These are phyloP conservation scores for Leptosomus discolor DNA, from an alignment of 2,113 vertebrate genomes.

Conservation along the genomic window DNA sequence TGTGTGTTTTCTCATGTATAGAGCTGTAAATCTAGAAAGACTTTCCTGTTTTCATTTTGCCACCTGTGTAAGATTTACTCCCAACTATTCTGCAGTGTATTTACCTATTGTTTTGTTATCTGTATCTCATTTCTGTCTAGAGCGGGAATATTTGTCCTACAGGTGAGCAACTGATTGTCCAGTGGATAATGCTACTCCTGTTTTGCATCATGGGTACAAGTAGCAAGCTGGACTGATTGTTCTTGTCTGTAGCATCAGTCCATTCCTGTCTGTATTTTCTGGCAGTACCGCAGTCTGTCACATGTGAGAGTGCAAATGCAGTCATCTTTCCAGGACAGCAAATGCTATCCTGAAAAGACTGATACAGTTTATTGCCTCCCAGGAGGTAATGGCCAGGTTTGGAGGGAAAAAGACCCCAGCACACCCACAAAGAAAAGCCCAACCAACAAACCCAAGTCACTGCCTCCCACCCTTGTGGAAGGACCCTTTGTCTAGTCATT, in stretches of 20 bases:
- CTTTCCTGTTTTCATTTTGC: not conserved
- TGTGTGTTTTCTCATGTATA: not conserved
- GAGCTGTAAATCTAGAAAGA: not conserved
- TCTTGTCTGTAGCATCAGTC: not conserved
- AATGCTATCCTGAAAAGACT: not conserved
- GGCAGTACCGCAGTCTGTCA: not conserved
- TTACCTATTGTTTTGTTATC: not conserved
- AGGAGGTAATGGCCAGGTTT: not conserved
- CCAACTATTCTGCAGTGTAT: not conserved
- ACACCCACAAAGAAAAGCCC: not conserved
- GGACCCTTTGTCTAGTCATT: not conserved
- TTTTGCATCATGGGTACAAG: not conserved
- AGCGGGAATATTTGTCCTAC: not conserved
- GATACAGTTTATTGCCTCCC: not conserved
- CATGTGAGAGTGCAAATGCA: not conserved
- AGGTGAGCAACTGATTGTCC: not conserved
- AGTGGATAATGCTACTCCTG: not conserved
- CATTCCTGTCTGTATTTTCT: not conserved
- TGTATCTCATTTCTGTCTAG: not conserved
- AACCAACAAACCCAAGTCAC: not conserved
- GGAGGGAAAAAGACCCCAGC: accelerated
- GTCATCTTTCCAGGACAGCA: not conserved
- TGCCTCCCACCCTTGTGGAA: accelerated
- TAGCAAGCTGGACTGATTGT: not conserved
- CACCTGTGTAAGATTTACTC: not conserved